These are phyloP conservation scores for Pseudochirops corinnae DNA, from an alignment of 2,797 vertebrate species.

Conservation along the genomic window DNA sequence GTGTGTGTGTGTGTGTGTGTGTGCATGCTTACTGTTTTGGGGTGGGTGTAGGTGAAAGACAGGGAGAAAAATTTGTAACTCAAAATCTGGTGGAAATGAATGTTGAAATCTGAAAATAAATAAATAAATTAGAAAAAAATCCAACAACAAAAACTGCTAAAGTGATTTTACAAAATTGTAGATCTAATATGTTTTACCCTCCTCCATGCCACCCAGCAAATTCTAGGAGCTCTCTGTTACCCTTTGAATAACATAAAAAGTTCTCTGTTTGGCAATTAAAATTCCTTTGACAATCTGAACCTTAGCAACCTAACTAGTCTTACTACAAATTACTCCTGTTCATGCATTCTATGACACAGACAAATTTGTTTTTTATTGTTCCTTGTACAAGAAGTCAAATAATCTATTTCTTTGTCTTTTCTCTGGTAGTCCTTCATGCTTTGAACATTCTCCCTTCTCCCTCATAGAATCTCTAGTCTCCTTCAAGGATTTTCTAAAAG, in stretches of 20 bases:
- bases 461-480: background rate
- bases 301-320: background rate
- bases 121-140: too few relatives aligned
- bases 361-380: background rate
- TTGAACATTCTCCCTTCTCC: background rate
- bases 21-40: too few relatives aligned
- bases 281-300: background rate
- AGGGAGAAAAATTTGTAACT: too few relatives aligned
- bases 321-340: background rate
- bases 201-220: background rate
- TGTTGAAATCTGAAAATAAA: too few relatives aligned
- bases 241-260: background rate
- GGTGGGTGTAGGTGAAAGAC: too few relatives aligned
- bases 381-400: background rate
- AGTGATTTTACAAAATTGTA: background rate
- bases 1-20: fast-evolving
- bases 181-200: background rate
- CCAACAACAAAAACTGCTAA: background rate
- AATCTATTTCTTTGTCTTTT: background rate
- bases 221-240: background rate
- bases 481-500: background rate
- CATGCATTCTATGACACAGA: background rate
- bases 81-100: too few relatives aligned
- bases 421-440: background rate
- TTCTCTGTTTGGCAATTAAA: background rate